Evolutionary conservation across 2,113 vertebrate species (phyloP).

Genomic region (Cyprinodon tularosa): DNA sequence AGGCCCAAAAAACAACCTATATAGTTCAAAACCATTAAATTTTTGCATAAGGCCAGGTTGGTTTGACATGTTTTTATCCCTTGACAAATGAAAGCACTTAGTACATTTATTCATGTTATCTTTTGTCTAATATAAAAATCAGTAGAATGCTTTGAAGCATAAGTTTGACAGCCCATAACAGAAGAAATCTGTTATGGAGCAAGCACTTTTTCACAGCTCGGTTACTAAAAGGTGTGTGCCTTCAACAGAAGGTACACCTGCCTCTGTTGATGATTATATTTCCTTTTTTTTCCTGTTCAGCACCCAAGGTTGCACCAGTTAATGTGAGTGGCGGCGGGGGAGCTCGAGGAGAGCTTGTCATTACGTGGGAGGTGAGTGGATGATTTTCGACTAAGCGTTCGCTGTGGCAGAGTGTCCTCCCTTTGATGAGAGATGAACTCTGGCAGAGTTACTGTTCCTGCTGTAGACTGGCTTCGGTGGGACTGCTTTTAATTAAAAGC

Average conservation of each 20-base stretch:
- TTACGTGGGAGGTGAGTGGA: constrained; percentile 88
- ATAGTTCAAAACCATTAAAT: too few species aligned
- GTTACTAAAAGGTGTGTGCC: constrained; percentile 5
- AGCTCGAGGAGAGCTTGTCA: constrained; percentile 86
- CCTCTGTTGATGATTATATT: constrained; percentile 17
- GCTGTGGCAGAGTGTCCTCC: constrained; percentile 30
- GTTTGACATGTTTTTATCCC: not conserved
- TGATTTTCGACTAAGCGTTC: constrained; percentile 40
- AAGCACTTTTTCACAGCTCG: not conserved
- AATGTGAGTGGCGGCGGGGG: constrained; percentile 87
- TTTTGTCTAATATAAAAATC: not conserved
- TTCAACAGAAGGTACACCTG: constrained; percentile 24
- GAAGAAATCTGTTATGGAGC: too few species aligned
- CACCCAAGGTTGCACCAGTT: constrained; percentile 82
- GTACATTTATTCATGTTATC: not conserved
- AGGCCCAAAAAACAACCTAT: too few species aligned
- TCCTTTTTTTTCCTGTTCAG: constrained; percentile 70
- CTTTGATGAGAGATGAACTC: constrained; percentile 47
- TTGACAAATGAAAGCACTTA: not conserved
- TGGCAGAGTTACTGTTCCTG: constrained; percentile 45
- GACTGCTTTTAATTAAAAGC: constrained; percentile 68
- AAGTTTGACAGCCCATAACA: too few species aligned
- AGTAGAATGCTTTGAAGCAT: not conserved
- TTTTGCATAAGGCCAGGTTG: not conserved
- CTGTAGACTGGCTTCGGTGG: constrained; percentile 45